Evolutionary conservation across 2,797 vertebrate species (phyloP).

Genomic region (Jordanella pulchra): DNA sequence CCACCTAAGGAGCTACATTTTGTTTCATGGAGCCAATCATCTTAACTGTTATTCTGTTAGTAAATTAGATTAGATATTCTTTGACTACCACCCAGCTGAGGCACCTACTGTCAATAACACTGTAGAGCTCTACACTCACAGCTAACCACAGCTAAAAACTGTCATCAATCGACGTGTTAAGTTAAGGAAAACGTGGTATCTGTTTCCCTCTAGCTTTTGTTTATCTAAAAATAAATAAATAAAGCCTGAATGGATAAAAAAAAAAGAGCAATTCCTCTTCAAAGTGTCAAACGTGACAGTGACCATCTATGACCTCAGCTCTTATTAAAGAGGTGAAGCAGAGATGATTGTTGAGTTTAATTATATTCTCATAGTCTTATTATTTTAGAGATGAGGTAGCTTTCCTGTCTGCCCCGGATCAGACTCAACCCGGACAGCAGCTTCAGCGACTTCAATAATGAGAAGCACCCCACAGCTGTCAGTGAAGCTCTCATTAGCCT

Average conservation of each 20-base stretch:
- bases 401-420: background rate
- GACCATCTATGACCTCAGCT: background rate
- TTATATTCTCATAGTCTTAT: background rate
- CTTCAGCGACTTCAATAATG: background rate
- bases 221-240: background rate
- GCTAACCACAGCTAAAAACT: no score
- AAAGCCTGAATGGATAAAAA: background rate
- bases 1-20: no score
- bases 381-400: background rate
- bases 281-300: no score
- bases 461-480: conserved; percentile 32
- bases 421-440: background rate
- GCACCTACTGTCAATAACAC: background rate
- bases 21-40: no score
- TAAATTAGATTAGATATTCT: no score
- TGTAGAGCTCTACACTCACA: background rate
- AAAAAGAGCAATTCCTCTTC: no score
- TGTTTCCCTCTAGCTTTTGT: background rate
- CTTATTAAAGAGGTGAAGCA: background rate
- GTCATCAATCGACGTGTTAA: no score
- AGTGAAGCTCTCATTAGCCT: conserved; percentile 20
- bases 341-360: background rate
- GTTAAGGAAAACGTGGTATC: no score
- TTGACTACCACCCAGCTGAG: no score
- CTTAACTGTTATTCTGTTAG: no score